Evolutionary conservation across 2,797 vertebrate genomes (phyloP), one percentile per base, ranked within the genome.

Genomic region (Hephaestus fuliginosus): DNA sequence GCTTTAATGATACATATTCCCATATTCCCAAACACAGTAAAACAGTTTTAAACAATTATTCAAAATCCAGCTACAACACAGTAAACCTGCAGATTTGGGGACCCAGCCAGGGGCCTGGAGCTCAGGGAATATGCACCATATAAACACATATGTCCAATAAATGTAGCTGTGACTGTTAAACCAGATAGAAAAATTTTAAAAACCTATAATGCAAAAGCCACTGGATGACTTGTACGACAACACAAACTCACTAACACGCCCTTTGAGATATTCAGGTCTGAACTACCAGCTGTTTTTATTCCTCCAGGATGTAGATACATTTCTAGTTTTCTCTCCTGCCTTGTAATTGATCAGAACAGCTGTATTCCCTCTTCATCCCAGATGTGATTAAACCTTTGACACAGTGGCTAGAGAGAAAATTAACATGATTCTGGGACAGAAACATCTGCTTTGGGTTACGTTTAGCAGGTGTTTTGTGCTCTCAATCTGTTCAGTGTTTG

Each of bases 311-410:
- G 14, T 44, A 55, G 12, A 68, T 74, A 33, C 25, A 52, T 15
- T 48, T 30, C 7, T 67, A 28, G 4, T 57, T 69, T 58, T 66
- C 43, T 51, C 25, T 75, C 61, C 51, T 14, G 48, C 55, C 25
- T 63, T 22, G n/a, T 66, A 68, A 84, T 70, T 80, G n/a, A 80
- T 71, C 66, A 64, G 22, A 74, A 46, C 67, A 80, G 49, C 62
- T 76, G 61, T 22, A 58, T 57, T 70, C 55, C 33, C 36, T 56
- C 20, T 30, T 48, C 13, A 28, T 56, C 36, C 58, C 68, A 75
- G 62, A 68, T 78, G 53, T 73, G 36, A 20, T 62, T 69, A n/a
- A 64, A 28, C n/a, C n/a, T 66, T 17, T 70, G 66, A 62, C 36
- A 58, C 11, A n/a, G 67, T 49, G 49, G 18, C 43, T 60, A 15